Evolutionary conservation across 2,113 vertebrate genomes (phyloP).

Genomic region (Saguinus imperator): DNA sequence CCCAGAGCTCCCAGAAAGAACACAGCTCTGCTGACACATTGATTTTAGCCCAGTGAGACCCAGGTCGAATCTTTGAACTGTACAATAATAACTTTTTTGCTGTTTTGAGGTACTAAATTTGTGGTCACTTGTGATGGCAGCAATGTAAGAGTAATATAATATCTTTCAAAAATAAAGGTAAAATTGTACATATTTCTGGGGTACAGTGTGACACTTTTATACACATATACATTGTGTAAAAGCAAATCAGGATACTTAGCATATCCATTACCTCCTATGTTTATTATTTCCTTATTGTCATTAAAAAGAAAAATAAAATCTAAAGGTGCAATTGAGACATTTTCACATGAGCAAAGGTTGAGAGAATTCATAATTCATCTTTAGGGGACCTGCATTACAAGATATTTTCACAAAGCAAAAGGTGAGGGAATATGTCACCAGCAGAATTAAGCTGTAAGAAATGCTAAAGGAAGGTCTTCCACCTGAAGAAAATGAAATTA

Average conservation of each 20-base stretch:
- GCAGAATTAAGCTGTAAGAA: not conserved
- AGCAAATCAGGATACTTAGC: not conserved
- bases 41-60: not conserved
- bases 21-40: not conserved
- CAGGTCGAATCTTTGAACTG: not conserved
- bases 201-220: not conserved
- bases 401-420: slow-evolving; percentile 20
- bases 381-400: not conserved
- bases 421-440: not conserved
- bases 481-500: not conserved
- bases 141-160: not conserved
- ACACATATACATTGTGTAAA: not conserved
- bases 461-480: not conserved
- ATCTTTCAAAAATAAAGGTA: not conserved
- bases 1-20: not conserved
- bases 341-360: not conserved
- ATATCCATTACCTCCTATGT: not conserved
- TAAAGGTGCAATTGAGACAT: not conserved
- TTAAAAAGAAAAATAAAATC: not conserved
- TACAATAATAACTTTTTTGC: slow-evolving; percentile 27
- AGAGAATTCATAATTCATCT: not conserved
- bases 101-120: not conserved
- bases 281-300: not conserved
- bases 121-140: not conserved
- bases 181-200: not conserved